These are phyloP conservation scores for Etheostoma cragini DNA, from an alignment of 2,113 vertebrate genomes.

Conservation along the genomic window DNA sequence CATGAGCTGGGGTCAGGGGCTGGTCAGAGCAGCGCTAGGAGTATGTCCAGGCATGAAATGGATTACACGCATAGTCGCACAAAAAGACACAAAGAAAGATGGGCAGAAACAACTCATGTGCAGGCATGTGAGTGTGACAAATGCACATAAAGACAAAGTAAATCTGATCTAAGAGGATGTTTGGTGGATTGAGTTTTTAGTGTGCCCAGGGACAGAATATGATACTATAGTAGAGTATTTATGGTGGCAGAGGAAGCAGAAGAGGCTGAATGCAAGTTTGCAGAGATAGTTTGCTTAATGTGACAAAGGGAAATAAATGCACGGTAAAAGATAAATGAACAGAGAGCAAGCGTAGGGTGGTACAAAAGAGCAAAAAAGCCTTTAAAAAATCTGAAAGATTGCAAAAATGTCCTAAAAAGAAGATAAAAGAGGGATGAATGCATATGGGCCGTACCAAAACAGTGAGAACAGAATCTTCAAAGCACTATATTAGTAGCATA, in stretches of 20 bases:
- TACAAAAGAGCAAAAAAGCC: conserved; percentile 15
- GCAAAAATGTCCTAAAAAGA: conserved; percentile 10
- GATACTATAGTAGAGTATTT: background rate
- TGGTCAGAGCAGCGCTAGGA: conserved; percentile 45
- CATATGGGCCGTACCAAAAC: conserved; percentile 37
- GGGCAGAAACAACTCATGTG: conserved; percentile 10
- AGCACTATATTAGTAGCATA: conserved; percentile 33
- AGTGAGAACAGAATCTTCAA: conserved; percentile 31
- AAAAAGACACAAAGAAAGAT: conserved; percentile 32
- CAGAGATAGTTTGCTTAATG: conserved; percentile 14
- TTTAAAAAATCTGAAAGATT: conserved; percentile 11
- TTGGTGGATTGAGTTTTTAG: conserved; percentile 17
- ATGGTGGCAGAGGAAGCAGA: background rate
- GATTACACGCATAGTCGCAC: conserved; percentile 46
- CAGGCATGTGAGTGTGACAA: conserved; percentile 40
- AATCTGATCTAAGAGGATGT: conserved; percentile 44
- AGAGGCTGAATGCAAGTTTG: background rate
- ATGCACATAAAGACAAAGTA: conserved; percentile 34
- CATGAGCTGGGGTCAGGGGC: conserved; percentile 43
- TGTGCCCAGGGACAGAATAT: background rate
- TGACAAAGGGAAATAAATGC: conserved; percentile 3
- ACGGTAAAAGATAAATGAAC: conserved; percentile 6
- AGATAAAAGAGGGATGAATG: conserved; percentile 21
- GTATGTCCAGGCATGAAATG: conserved; percentile 62
- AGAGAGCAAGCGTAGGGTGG: background rate